Evolutionary conservation across 2,888 invertebrate species (phyloP).

Genomic region (Lamellibrachia satsuma): DNA sequence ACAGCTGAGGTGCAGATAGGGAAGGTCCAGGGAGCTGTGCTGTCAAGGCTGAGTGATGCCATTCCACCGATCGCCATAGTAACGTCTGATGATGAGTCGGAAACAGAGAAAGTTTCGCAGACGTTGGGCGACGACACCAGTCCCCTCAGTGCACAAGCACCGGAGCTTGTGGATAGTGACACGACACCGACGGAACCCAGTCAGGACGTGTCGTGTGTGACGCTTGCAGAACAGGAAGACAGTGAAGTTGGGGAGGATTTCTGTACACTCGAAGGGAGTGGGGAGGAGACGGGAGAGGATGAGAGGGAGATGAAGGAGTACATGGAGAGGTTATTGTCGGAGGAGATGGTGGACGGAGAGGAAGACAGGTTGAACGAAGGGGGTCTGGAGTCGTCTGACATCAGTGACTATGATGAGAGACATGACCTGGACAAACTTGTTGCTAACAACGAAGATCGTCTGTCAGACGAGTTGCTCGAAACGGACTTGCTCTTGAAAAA

Average conservation of each 20-base stretch:
- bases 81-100: slow-evolving; percentile 19
- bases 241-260: background rate
- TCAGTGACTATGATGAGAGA: slow-evolving; percentile 20
- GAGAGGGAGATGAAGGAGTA: background rate
- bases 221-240: background rate
- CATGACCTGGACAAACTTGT: background rate
- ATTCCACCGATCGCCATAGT: background rate
- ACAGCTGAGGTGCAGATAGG: slow-evolving; percentile 36
- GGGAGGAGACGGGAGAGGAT: background rate
- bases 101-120: slow-evolving; percentile 14
- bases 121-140: too few relatives aligned
- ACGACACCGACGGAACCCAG: background rate
- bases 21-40: slow-evolving; percentile 24
- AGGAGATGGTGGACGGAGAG: slow-evolving; percentile 21
- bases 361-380: slow-evolving; percentile 21
- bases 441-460: background rate
- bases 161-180: background rate
- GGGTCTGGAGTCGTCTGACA: background rate
- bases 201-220: background rate
- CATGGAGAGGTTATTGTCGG: slow-evolving; percentile 19
- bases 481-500: background rate
- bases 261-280: background rate
- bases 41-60: background rate
- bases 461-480: background rate
- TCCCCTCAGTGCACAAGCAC: background rate